Evolutionary conservation across 2,888 invertebrate genomes (phyloP).

Genomic region (Ichneumon xanthorius): DNA sequence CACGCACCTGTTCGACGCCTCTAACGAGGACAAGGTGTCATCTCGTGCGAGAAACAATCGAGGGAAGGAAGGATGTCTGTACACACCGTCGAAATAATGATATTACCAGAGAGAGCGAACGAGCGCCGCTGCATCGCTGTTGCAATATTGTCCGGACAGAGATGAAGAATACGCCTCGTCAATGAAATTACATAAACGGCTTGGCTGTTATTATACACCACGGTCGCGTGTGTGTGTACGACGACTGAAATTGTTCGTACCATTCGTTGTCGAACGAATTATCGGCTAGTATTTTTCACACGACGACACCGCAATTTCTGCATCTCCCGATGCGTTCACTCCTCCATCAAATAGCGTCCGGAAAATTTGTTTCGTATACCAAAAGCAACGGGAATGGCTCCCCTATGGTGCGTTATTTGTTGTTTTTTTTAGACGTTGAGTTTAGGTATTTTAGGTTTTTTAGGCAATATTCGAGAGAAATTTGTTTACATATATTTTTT

Average conservation of each 20-base stretch:
- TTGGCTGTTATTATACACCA: not conserved
- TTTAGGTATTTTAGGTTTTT: too few species aligned
- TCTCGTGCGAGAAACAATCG: constrained; percentile 22
- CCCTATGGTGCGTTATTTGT: not conserved
- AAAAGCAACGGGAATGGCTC: not conserved
- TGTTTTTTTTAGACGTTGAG: not conserved
- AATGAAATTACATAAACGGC: constrained; percentile 45
- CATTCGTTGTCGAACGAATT: constrained; percentile 19
- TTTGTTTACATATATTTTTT: not conserved
- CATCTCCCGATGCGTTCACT: not conserved
- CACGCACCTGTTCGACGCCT: constrained; percentile 26
- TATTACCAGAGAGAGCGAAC: constrained; percentile 1
- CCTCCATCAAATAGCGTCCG: not conserved
- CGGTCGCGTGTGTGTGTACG: not conserved
- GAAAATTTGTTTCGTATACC: not conserved
- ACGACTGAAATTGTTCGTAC: not conserved
- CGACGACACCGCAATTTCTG: constrained; percentile 8
- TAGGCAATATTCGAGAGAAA: not conserved
- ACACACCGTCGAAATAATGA: constrained; percentile 5
- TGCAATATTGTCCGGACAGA: constrained; percentile 21
- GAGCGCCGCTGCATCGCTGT: not conserved
- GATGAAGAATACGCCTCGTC: constrained; percentile 23
- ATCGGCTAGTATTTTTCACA: not conserved
- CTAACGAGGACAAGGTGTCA: constrained; percentile 50
- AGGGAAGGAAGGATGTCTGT: not conserved